These are phyloP conservation scores for Monodelphis domestica DNA, from an alignment of 2,797 vertebrate species.

Conservation along the genomic window DNA sequence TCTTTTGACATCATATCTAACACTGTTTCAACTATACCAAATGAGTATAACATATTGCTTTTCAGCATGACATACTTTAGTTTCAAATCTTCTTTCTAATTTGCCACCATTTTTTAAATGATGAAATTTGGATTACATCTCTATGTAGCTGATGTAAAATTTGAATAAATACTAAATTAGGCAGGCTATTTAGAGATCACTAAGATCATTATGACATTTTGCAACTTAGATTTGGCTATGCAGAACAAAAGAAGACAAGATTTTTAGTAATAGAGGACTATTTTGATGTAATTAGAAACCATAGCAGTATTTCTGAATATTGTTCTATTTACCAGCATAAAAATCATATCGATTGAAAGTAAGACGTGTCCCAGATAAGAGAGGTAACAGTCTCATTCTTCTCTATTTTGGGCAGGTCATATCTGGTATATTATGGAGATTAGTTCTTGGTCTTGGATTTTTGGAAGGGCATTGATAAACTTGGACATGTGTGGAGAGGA, in stretches of 20 bases:
- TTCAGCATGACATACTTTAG: not conserved
- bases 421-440: not conserved
- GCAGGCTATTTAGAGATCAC: not conserved
- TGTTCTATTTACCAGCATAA: not conserved
- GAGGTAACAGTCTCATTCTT: not conserved
- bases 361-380: not conserved
- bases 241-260: not conserved
- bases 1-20: not conserved
- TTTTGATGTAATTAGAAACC: not conserved
- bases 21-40: not conserved
- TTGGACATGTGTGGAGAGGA: not conserved
- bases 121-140: not conserved
- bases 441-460: not conserved
- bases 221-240: not conserved
- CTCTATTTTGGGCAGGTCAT: not conserved
- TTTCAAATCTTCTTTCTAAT: not conserved
- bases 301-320: not conserved
- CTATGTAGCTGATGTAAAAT: not conserved
- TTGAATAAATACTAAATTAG: not conserved
- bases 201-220: not conserved
- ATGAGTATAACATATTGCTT: not conserved
- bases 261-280: not conserved
- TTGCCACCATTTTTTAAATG: not conserved
- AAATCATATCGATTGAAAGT: not conserved
- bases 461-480: not conserved